These are phyloP conservation scores for Himalopsyche anomala DNA, from an alignment of 2,888 invertebrate species.

Conservation along the genomic window DNA sequence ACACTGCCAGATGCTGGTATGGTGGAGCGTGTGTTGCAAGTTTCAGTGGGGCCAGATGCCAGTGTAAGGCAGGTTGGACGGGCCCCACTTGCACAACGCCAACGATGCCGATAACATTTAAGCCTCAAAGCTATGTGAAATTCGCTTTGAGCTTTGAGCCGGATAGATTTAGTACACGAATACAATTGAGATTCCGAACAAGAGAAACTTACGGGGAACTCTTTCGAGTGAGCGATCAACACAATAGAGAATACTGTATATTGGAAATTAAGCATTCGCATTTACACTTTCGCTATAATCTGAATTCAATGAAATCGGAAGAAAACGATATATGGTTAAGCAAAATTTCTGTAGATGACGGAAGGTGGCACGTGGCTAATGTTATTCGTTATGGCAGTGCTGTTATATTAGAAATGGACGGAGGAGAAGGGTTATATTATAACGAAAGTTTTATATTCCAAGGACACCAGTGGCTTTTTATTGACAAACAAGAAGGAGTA, in stretches of 20 bases:
- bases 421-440: constrained; percentile 94
- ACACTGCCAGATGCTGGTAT: constrained; percentile 91
- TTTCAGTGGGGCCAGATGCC: constrained; percentile 91
- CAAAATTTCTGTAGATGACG: constrained; percentile 93
- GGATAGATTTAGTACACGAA: constrained; percentile 92
- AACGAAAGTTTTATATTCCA: constrained; percentile 94
- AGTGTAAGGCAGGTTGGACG: constrained; percentile 96
- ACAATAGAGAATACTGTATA: constrained; percentile 95
- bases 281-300: constrained; percentile 93
- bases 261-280: constrained; percentile 93
- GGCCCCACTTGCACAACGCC: constrained; percentile 91
- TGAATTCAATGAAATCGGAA: constrained; percentile 93
- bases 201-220: constrained; percentile 95
- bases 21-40: constrained; percentile 95
- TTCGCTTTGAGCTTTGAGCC: constrained; percentile 96
- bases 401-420: constrained; percentile 93
- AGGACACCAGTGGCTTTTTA: constrained; percentile 94
- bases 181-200: constrained; percentile 95
- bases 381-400: constrained; percentile 94
- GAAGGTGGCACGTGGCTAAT: constrained; percentile 96
- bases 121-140: constrained; percentile 96
- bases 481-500: constrained; percentile 96
- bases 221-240: constrained; percentile 95
- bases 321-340: constrained; percentile 93
- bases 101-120: constrained; percentile 94